Evolutionary conservation across 2,797 vertebrate species (phyloP).

Genomic region (Sebastolobus alascanus): DNA sequence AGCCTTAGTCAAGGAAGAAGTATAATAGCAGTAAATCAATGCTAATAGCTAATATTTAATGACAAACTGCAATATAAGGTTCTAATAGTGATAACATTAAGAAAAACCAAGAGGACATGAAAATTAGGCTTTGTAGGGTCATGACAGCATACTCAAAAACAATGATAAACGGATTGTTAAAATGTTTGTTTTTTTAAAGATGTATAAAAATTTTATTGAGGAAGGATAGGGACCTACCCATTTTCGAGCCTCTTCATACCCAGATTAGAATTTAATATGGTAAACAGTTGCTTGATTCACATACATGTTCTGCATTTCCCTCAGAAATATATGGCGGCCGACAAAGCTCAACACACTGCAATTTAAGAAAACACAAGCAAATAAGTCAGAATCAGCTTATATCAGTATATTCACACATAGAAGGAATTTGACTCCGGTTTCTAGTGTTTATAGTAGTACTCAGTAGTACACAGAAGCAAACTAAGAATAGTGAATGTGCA

Average conservation of each 20-base stretch:
- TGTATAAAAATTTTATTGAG: not conserved
- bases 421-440: not conserved
- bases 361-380: conserved; percentile 3
- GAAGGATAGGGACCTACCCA: not conserved
- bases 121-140: not conserved
- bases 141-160: not conserved
- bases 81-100: not conserved
- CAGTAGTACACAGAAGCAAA: not conserved
- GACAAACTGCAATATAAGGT: no score
- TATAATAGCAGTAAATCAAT: not conserved
- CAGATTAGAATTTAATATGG: not conserved
- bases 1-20: not conserved
- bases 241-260: not conserved
- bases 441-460: not conserved
- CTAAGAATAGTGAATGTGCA: not conserved
- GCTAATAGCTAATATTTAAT: not conserved
- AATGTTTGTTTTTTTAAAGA: not conserved
- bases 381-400: not conserved
- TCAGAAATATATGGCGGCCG: not conserved
- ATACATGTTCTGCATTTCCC: not conserved
- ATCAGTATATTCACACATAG: not conserved
- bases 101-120: not conserved
- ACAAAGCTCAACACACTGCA: not conserved
- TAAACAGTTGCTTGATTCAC: not conserved
- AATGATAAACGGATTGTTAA: not conserved